Percentiles rank a stretch among this genome's conserved stretches.
Evolutionary conservation across 2,113 vertebrate species (phyloP).

Genomic region (Atrichornis clamosus): DNA sequence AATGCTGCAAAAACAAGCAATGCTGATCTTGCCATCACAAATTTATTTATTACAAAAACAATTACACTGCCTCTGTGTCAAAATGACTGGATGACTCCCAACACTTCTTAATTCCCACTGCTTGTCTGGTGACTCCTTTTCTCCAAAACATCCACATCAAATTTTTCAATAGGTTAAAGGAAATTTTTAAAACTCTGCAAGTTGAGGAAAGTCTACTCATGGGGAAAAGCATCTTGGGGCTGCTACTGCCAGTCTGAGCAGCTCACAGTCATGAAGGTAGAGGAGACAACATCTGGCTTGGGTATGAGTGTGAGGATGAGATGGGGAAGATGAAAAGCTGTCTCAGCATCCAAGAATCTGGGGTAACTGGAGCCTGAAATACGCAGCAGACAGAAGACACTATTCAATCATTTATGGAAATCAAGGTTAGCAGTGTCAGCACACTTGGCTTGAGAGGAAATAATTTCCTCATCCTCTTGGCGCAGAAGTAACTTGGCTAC

Average conservation of each 20-base stretch:
- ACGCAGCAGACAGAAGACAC: neutral
- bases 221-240: neutral
- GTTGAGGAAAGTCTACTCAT: neutral
- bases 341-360: neutral
- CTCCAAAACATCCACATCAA: neutral
- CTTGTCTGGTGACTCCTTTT: neutral
- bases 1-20: neutral
- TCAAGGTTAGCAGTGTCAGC: neutral
- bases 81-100: neutral
- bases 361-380: neutral
- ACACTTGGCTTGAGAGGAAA: neutral
- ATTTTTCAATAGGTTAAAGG: neutral
- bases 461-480: neutral
- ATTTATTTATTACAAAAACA: neutral
- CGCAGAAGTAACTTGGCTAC: neutral
- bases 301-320: neutral
- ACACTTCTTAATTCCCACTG: neutral
- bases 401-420: slow-evolving; percentile 12
- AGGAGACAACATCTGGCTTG: neutral
- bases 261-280: fast-evolving
- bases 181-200: neutral
- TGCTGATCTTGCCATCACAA: neutral
- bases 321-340: neutral
- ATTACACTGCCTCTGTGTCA: neutral
- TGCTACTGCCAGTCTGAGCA: neutral